Evolutionary conservation across 2,888 invertebrate genomes (phyloP), one percentile per base, ranked within the genome.

Genomic region (Coronaproctus castanopsis): DNA sequence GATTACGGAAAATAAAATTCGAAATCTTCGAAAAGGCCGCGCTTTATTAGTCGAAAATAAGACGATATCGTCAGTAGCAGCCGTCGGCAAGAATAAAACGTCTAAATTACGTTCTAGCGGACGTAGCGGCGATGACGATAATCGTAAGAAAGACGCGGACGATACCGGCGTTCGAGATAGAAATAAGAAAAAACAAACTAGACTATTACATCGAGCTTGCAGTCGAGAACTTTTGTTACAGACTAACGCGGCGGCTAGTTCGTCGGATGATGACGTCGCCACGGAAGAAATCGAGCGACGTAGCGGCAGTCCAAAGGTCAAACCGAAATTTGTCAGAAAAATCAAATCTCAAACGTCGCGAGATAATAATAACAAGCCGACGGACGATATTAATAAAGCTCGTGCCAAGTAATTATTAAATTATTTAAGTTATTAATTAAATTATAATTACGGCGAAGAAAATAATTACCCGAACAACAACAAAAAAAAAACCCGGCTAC

Each of bases 171-270:
- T 58, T 58, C 63, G 65, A 53, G 66, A 67, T 63, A 62, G 64
- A 61, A 66, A 63, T 62, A 61, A 63, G 58, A 61, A 62, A 50
- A 63, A 60, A 60, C 65, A 65, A 23, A 74, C 75, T 1, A 67
- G 76, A 60, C 66, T 75, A 58, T 64, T 77, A 49, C 76, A 76
- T 63, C 68, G 76, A 57, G 75, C 76, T 5, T 75, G 72, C 62
- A 76, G 75, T 64, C 69, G 76, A 62, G 76, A 77, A 65, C 73
- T 53, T 66, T 74, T 64, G 48, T 67, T 75, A 20, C 73, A 74
- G 62, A 71, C 72, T 1, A 74, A 74, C 63, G 75, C 74, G 19
- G 58, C 55, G 2, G 65, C 64, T 21, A 76, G 76, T 64, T 76
- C 76, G 19, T 76, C 76, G 0, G 77, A 77, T 66, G 76, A 76